Percentiles rank a stretch among this genome's conserved stretches.
Evolutionary conservation across 2,797 vertebrate genomes (phyloP).

Genomic region (Enteromius viviparus): DNA sequence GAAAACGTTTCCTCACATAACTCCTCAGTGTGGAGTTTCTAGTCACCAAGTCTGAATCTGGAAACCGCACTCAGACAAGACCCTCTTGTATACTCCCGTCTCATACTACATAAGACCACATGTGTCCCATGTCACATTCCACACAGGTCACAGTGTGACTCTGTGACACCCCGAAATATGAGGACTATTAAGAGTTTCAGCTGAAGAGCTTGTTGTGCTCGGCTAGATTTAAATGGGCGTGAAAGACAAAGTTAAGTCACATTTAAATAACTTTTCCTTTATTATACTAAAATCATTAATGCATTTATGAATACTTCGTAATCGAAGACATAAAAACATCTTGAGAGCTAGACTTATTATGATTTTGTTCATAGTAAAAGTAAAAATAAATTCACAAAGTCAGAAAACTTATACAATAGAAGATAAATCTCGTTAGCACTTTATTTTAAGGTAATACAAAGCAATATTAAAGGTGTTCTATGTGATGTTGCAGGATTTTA

Average conservation of each 20-base stretch:
- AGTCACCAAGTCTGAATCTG: slow-evolving; percentile 63
- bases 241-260: not conserved
- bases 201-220: not conserved
- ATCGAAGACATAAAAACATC: not conserved
- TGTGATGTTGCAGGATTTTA: no score
- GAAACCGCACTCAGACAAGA: slow-evolving; percentile 67
- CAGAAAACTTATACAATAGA: not conserved
- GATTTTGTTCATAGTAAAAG: not conserved
- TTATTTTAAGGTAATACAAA: no score
- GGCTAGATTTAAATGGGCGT: not conserved
- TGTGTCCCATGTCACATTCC: slow-evolving; percentile 74
- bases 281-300: not conserved
- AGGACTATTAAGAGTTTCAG: slow-evolving; percentile 53
- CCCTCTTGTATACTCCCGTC: slow-evolving; percentile 51
- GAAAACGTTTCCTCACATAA: slow-evolving; percentile 59
- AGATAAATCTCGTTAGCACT: not conserved
- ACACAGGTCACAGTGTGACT: slow-evolving; percentile 72
- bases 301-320: not conserved
- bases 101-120: slow-evolving; percentile 48
- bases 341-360: not conserved
- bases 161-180: slow-evolving; percentile 46
- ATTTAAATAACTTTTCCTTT: not conserved
- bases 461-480: no score
- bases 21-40: slow-evolving; percentile 50
- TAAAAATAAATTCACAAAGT: not conserved